Conservation (phyloP, 2,888 invertebrate genomes). For the Gastrophysa polygoni region DNA sequence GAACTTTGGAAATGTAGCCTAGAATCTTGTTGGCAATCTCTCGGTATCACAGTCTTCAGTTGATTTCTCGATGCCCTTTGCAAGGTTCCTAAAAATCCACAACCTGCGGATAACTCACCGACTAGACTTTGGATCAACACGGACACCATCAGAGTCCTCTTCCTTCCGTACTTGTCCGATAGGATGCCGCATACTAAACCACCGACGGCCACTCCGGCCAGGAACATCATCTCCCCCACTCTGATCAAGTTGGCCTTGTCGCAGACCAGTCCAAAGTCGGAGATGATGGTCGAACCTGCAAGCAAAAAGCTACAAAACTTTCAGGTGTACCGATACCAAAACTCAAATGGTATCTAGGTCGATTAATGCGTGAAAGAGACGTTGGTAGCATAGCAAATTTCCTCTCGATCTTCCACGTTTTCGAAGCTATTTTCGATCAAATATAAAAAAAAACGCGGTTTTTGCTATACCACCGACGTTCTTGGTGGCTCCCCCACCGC, state of each 20-base stretch:
- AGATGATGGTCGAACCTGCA: conserved; percentile 71
- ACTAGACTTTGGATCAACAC: conserved; percentile 71
- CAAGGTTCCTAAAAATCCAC: no score
- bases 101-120: conserved; percentile 61
- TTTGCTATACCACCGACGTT: no score
- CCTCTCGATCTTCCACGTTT: no score
- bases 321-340: neutral
- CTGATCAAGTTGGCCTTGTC: conserved; percentile 72
- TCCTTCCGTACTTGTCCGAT: conserved; percentile 80
- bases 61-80: no score
- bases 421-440: no score
- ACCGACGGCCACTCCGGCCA: conserved; percentile 77
- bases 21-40: no score
- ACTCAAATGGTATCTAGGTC: neutral
- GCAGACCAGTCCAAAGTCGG: conserved; percentile 80
- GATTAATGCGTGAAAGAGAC: no score
- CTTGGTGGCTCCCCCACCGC: no score
- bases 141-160: conserved; percentile 74
- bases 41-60: no score
- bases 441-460: no score
- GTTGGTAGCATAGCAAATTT: neutral
- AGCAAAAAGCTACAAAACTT: conserved; percentile 21
- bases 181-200: conserved; percentile 80
- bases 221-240: conserved; percentile 77
- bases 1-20: no score